Percentiles rank a stretch among this genome's conserved stretches.
Evolutionary conservation across 2,113 vertebrate species (phyloP).

Genomic region (Garra rufa): DNA sequence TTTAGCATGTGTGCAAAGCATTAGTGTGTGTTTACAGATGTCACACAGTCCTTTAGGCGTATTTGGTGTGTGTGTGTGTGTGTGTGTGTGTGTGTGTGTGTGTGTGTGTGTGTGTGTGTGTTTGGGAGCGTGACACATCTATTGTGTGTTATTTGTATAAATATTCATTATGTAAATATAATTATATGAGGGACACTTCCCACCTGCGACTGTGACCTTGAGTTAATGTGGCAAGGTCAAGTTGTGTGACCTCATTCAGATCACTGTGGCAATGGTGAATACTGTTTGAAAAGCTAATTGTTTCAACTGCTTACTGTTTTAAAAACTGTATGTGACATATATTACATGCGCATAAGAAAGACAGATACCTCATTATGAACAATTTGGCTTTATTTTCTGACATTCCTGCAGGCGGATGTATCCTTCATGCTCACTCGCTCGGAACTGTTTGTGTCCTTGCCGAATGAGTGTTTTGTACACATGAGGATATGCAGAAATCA

Average conservation of each 20-base stretch:
- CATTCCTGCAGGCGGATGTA: conserved; percentile 7
- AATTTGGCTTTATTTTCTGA: not conserved
- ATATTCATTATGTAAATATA: conserved; percentile 3
- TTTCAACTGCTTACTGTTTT: no score
- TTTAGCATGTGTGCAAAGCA: conserved; percentile 10
- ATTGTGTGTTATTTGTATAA: conserved; percentile 35
- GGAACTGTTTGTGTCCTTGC: not conserved
- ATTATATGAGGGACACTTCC: not conserved
- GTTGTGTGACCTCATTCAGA: not conserved
- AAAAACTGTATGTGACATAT: not conserved
- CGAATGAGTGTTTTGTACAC: conserved; percentile 7
- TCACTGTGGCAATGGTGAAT: not conserved
- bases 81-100: not conserved
- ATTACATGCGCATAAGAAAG: not conserved
- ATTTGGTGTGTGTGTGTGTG: not conserved
- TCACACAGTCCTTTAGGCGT: not conserved
- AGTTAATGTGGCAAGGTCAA: not conserved
- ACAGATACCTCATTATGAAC: not conserved
- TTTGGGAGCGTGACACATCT: not conserved
- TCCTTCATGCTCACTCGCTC: not conserved
- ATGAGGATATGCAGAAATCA: not conserved
- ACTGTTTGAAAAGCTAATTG: no score
- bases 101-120: not conserved
- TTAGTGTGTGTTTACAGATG: conserved; percentile 14
- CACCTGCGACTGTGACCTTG: not conserved